These are phyloP conservation scores for Atractosteus spatula DNA, from an alignment of 2,113 vertebrate species.

Conservation along the genomic window DNA sequence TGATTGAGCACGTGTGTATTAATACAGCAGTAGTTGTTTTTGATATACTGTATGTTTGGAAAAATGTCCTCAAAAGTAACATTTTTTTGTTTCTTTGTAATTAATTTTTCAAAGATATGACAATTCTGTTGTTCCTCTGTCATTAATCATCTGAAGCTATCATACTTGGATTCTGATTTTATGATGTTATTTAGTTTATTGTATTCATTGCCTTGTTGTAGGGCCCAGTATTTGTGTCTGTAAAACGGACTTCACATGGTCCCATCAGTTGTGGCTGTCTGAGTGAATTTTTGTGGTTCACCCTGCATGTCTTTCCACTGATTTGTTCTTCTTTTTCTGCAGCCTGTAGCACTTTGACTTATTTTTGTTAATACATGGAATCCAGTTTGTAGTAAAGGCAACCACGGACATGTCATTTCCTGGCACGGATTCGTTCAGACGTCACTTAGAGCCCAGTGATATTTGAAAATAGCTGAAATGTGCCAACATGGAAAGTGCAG, in stretches of 20 bases:
- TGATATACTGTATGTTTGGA: too few species aligned
- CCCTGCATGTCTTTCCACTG: neutral
- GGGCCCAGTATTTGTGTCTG: slow-evolving; percentile 19
- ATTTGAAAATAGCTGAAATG: neutral
- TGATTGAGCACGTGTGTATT: too few species aligned
- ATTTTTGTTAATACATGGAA: neutral
- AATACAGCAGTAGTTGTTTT: too few species aligned
- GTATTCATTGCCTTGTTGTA: slow-evolving; percentile 36
- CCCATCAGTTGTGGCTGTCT: neutral
- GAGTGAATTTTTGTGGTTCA: neutral
- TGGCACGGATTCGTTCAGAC: neutral
- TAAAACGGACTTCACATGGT: neutral
- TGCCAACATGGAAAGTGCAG: neutral
- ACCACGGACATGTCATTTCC: neutral
- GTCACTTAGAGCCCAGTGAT: neutral
- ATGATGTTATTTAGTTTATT: slow-evolving; percentile 39
- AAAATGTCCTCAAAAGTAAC: neutral
- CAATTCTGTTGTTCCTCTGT: too few species aligned
- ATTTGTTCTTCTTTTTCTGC: neutral
- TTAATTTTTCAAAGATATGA: too few species aligned
- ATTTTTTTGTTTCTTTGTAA: too few species aligned
- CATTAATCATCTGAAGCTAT: too few species aligned
- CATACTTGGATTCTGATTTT: neutral
- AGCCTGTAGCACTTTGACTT: neutral
- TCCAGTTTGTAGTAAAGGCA: neutral